Percentiles rank a stretch among this genome's conserved stretches.
phyloP scores from a whole-genome alignment of 2,888 invertebrate species.

The Acronicta leporina region DNA sequence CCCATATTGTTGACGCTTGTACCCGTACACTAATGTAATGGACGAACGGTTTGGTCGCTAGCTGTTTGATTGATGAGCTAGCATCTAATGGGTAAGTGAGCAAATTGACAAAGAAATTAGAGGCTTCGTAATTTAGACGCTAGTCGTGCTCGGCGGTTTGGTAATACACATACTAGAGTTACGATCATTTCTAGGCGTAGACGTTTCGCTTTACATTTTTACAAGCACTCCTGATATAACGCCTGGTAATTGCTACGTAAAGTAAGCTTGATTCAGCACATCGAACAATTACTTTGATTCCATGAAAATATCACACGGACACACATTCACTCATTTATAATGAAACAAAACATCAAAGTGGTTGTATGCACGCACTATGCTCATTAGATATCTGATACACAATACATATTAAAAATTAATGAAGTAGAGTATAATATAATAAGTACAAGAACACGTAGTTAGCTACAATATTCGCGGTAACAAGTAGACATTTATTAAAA shows the following conservation, averaged over 20 bases:
- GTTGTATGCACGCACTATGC: conserved; percentile 66
- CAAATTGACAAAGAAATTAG: conserved; percentile 71
- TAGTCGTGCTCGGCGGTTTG: conserved; percentile 57
- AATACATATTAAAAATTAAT: conserved; percentile 34
- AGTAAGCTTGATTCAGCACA: conserved; percentile 45
- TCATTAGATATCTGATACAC: conserved; percentile 54
- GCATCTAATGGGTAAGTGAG: conserved; percentile 94
- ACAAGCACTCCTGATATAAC: conserved; percentile 26
- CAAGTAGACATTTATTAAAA: conserved; percentile 19
- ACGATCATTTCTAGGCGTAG: conserved; percentile 46
- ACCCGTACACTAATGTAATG: conserved; percentile 81
- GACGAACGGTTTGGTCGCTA: conserved; percentile 83
- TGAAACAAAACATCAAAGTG: conserved; percentile 58
- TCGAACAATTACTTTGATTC: conserved; percentile 63
- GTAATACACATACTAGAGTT: conserved; percentile 45
- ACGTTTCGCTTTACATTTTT: conserved; percentile 51
- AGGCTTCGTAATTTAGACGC: conserved; percentile 77
- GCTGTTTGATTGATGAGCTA: conserved; percentile 96
- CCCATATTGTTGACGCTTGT: conserved; percentile 84
- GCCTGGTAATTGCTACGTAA: conserved; percentile 28
- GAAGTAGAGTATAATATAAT: conserved; percentile 43
- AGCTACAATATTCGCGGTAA: conserved; percentile 16
- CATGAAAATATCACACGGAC: conserved; percentile 37
- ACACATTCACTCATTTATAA: conserved; percentile 32
- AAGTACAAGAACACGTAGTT: conserved; percentile 33